phyloP scores from a whole-genome alignment of 2,888 invertebrate genomes.

The Megastigmus dorsalis region DNA sequence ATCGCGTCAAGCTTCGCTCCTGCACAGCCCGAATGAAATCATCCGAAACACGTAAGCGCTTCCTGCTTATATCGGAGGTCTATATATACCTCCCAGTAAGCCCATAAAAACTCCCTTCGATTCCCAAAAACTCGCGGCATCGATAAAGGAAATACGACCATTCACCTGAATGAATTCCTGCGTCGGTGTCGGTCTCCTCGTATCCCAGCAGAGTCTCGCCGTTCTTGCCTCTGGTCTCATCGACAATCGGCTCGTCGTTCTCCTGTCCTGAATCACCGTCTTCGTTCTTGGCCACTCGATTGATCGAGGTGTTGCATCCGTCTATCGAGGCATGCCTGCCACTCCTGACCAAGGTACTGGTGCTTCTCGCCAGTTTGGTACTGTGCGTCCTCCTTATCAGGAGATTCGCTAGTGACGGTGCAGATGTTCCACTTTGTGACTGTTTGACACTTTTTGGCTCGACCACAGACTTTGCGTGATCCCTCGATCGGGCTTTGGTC shows the following conservation, averaged over 20 bases:
- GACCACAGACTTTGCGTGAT: conserved; percentile 41
- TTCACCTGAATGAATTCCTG: conserved; percentile 82
- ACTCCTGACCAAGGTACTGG: conserved; percentile 70
- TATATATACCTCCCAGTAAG: too few relatives aligned
- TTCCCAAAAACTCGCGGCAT: conserved; percentile 9
- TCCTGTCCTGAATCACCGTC: conserved; percentile 66
- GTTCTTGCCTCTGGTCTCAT: too few relatives aligned
- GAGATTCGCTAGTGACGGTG: conserved; percentile 64
- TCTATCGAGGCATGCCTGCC: conserved; percentile 63
- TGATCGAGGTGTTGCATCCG: conserved; percentile 50
- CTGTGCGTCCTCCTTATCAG: conserved; percentile 83
- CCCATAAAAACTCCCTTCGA: too few relatives aligned
- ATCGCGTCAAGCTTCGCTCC: neutral
- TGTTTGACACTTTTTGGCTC: conserved; percentile 71
- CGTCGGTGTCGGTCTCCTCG: conserved; percentile 80
- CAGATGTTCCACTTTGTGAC: conserved; percentile 81
- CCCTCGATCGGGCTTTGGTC: conserved; percentile 58
- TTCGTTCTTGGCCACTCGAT: conserved; percentile 72
- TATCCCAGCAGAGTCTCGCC: conserved; percentile 65
- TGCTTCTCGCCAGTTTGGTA: conserved; percentile 83
- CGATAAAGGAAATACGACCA: neutral
- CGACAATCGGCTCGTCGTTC: conserved; percentile 73
- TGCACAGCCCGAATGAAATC: neutral
- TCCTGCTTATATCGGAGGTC: neutral
- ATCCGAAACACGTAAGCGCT: neutral